Evolutionary conservation across 2,888 invertebrate species (phyloP).

Genomic region (Drosophila koepferae): DNA sequence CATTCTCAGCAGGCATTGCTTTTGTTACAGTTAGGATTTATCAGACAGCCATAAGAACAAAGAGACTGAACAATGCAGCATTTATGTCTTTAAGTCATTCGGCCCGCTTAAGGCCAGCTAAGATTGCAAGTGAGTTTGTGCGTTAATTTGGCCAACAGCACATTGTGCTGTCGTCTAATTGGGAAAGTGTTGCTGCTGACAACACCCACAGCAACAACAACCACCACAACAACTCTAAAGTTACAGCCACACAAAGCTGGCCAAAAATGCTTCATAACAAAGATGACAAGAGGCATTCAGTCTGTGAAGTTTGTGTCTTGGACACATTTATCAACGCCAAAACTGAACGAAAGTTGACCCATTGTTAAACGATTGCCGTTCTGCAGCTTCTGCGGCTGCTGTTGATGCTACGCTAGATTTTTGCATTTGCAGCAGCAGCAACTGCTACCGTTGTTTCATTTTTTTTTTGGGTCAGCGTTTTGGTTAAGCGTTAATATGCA

Average conservation of each 20-base stretch:
- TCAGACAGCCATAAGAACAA: conserved; percentile 40
- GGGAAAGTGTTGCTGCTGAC: conserved; percentile 70
- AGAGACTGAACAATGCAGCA: conserved; percentile 45
- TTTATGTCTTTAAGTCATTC: conserved; percentile 67
- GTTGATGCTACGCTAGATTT: conserved; percentile 60
- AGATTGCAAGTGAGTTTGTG: conserved; percentile 26
- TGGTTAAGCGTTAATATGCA: conserved; percentile 78
- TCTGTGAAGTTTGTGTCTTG: conserved; percentile 22
- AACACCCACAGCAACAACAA: conserved; percentile 59
- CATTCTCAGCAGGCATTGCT: conserved; percentile 38
- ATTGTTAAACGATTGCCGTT: conserved; percentile 58
- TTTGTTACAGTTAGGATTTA: conserved; percentile 47
- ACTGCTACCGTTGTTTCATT: conserved; percentile 28
- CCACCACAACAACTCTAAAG: conserved; percentile 17
- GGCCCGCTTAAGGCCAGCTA: conserved; percentile 45
- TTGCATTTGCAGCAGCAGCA: conserved; percentile 47
- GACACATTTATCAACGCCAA: conserved; percentile 74
- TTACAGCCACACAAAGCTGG: conserved; percentile 9
- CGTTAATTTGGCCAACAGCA: conserved; percentile 32
- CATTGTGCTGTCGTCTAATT: conserved; percentile 51
- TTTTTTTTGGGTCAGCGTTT: conserved; percentile 75
- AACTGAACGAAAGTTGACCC: conserved; percentile 73
- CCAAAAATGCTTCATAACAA: conserved; percentile 14
- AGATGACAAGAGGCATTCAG: conserved; percentile 54
- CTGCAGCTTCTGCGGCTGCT: conserved; percentile 20